Conservation (phyloP, 2,113 vertebrate genomes). For the Platichthys flesus region DNA sequence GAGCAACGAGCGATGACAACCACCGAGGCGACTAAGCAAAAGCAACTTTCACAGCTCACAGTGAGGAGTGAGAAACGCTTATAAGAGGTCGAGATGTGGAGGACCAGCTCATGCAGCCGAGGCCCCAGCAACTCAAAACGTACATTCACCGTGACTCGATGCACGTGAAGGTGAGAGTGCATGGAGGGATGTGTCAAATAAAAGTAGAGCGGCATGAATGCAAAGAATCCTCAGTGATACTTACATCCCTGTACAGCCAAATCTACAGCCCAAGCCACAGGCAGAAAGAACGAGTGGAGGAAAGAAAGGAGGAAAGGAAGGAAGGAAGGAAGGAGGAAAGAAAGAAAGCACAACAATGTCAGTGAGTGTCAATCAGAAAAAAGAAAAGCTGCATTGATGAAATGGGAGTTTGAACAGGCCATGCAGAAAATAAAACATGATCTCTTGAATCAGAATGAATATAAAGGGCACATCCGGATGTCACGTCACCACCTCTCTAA, state of each 20-base stretch:
- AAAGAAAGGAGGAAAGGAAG: slow-evolving; percentile 76
- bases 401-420: slow-evolving; percentile 66
- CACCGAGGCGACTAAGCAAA: neutral
- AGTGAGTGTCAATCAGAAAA: slow-evolving; percentile 77
- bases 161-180: slow-evolving; percentile 12
- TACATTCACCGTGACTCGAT: slow-evolving; percentile 21
- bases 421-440: slow-evolving; percentile 64
- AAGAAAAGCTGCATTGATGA: slow-evolving; percentile 74
- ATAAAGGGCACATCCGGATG: slow-evolving; percentile 47
- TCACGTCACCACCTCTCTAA: neutral
- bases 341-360: slow-evolving; percentile 81
- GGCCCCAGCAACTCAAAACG: slow-evolving; percentile 48
- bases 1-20: neutral
- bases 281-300: slow-evolving; percentile 90
- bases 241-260: slow-evolving; percentile 99
- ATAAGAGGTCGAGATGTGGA: slow-evolving; percentile 18
- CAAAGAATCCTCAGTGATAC: slow-evolving; percentile 91
- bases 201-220: slow-evolving; percentile 56
- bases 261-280: slow-evolving; percentile 99
- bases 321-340: slow-evolving; percentile 79
- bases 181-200: slow-evolving; percentile 47
- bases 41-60: slow-evolving; percentile 12
- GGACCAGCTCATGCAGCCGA: slow-evolving; percentile 55
- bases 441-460: slow-evolving; percentile 43
- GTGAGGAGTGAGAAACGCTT: too few relatives aligned